Conservation (phyloP, 2,888 invertebrate species). For the Hyposoter dolosus region DNA sequence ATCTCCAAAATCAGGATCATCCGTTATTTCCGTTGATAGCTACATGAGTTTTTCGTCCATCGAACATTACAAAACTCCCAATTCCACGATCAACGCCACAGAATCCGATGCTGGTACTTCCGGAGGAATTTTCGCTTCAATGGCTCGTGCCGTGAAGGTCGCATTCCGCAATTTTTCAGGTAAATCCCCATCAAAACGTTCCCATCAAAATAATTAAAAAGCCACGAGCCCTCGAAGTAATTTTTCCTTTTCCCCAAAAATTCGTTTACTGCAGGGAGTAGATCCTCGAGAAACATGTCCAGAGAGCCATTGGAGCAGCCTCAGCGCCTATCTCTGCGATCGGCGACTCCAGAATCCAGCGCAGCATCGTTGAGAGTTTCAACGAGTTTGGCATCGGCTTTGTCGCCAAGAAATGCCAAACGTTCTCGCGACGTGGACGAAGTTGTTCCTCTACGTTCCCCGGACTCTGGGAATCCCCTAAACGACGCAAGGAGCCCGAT, state of each 20-base stretch:
- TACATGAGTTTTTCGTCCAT: constrained; percentile 72
- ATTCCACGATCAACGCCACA: constrained; percentile 16
- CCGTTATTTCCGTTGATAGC: constrained; percentile 73
- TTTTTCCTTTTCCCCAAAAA: background rate
- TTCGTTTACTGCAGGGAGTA: constrained; percentile 25
- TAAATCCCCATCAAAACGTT: constrained; percentile 52
- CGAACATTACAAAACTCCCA: constrained; percentile 65
- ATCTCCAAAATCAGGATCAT: constrained; percentile 33
- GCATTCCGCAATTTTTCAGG: constrained; percentile 80
- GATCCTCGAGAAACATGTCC: constrained; percentile 37
- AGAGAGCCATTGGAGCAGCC: constrained; percentile 31
- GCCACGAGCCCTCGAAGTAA: background rate
- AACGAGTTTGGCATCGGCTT: constrained; percentile 54
- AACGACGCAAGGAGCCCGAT: constrained; percentile 75
- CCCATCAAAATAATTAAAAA: background rate
- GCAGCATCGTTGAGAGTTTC: constrained; percentile 41
- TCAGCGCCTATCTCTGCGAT: constrained; percentile 9
- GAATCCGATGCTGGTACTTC: constrained; percentile 45
- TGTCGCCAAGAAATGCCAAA: constrained; percentile 71
- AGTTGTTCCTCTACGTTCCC: background rate
- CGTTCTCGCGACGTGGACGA: constrained; percentile 75
- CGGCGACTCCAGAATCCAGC: constrained; percentile 27
- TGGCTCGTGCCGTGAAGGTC: constrained; percentile 78
- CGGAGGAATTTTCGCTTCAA: constrained; percentile 77
- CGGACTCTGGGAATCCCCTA: constrained; percentile 37